Conservation (phyloP, 2,113 vertebrate species). For the Junco hyemalis region DNA sequence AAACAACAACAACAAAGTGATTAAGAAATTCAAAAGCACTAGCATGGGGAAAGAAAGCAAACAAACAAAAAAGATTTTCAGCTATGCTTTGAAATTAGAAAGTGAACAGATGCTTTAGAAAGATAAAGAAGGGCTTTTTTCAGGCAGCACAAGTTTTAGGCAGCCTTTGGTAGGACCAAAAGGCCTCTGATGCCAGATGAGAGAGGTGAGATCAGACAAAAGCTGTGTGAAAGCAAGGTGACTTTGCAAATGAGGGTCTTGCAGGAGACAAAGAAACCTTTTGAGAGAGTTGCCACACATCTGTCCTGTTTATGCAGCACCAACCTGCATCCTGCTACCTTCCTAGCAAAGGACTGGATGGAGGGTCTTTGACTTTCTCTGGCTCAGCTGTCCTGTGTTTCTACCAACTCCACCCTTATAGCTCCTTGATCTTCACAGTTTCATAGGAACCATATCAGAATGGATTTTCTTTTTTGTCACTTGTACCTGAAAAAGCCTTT, state of each 20-base stretch:
- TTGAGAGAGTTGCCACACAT: neutral
- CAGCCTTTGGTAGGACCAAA: conserved; percentile 18
- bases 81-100: conserved; percentile 46
- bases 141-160: conserved; percentile 9
- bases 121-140: conserved; percentile 22
- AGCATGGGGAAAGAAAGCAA: neutral
- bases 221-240: neutral
- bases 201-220: conserved; percentile 37
- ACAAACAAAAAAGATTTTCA: neutral
- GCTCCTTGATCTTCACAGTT: neutral
- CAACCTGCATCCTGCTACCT: neutral
- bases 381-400: neutral
- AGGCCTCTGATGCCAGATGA: conserved; percentile 29
- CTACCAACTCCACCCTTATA: neutral
- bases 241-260: conserved; percentile 20
- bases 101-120: conserved; percentile 42
- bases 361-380: neutral
- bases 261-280: neutral
- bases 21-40: conserved; percentile 3
- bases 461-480: neutral
- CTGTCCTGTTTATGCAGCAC: neutral
- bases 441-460: neutral
- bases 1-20: conserved; percentile 22
- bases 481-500: neutral
- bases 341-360: neutral